Evolutionary conservation across 2,113 vertebrate species (phyloP).

Genomic region (Hemiscyllium ocellatum): DNA sequence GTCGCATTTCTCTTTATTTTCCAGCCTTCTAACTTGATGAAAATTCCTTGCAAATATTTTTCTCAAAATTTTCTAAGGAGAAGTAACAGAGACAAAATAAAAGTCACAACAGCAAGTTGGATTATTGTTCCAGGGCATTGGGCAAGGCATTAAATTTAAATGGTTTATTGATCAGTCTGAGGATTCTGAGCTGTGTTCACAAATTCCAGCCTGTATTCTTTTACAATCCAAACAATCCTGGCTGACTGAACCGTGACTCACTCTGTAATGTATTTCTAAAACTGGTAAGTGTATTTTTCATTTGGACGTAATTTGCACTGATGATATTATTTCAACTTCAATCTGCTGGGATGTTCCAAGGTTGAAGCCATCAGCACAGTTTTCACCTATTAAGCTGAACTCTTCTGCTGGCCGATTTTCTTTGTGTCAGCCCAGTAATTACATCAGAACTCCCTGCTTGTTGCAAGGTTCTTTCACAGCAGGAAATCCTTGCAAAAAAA

Average conservation of each 20-base stretch:
- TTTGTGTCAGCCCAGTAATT: background rate
- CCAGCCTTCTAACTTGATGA: background rate
- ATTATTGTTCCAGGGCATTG: conserved; percentile 31
- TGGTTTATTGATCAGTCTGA: conserved; percentile 32
- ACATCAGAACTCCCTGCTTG: conserved; percentile 26
- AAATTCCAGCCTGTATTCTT: conserved; percentile 8
- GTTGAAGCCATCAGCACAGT: conserved; percentile 14
- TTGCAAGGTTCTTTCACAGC: background rate
- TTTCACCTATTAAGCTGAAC: conserved; percentile 25
- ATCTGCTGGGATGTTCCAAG: conserved; percentile 11
- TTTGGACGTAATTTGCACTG: conserved; percentile 31
- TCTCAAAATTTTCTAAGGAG: background rate
- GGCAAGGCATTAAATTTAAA: conserved; percentile 26
- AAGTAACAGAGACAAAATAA: background rate
- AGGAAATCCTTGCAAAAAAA: background rate
- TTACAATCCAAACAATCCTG: conserved; percentile 35
- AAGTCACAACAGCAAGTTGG: background rate
- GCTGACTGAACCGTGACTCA: conserved; percentile 32
- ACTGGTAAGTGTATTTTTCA: conserved; percentile 28
- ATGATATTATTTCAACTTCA: conserved; percentile 32
- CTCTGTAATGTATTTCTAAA: conserved; percentile 22
- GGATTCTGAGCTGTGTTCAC: conserved; percentile 22
- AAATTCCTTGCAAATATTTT: background rate
- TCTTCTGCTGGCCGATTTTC: conserved; percentile 19
- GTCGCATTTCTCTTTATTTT: background rate